Base-by-base conservation (phyloP, 2,797 vertebrate genomes). In the Gobionotothen gibberifrons region DNA sequence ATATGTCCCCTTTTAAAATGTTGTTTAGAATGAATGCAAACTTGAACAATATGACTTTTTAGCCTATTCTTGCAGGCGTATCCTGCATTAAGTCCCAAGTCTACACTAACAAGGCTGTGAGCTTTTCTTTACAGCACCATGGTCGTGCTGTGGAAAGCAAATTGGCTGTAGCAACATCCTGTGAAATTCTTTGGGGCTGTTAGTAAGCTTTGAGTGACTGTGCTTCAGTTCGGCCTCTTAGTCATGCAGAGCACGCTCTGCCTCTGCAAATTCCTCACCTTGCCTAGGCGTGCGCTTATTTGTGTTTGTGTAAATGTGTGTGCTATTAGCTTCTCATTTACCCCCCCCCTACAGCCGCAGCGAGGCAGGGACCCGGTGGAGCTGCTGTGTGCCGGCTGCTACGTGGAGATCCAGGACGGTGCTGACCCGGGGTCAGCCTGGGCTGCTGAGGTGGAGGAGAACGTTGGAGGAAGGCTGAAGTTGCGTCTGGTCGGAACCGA, bases 361-460 rank as follows among this genome's bases (percentile, higher is more conserved):
- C 95, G 95, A 29, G 97, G 97, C 21, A 95, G 95, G 89, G 97
- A 97, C 88, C 97, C 97, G 0, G 81, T 98, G 91, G 97, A 99
- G 90, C 95, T 98, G 43, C 95, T 99, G 57, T 95, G 93, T 6
- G 95, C 96, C 0, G 97, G 96, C 65, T 96, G 96, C 79, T 95
- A 93, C 0, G 94, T 99, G 74, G 97, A 99, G 81, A 95, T 98
- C 62, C 96, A 98, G 69, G 96, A 97, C 79, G 39, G 64, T 0
- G 87, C 69, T n/a, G 95, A 96, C 82, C 93, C 90, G 7, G 84
- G 93, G 53, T 92, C 93, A 62, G 95, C 94, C 72, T 99, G 98
- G 98, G 92, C 95, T 1, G 97, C 98, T 22, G 94, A 85, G 3
- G 97, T 99, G 60, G 93, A 97, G 46, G 97, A 99, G 51, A 99